A percentile compares a stretch with the other conserved stretches of the same genome.
Conservation (phyloP, 2,113 vertebrate species). For the Gobius niger region DNA sequence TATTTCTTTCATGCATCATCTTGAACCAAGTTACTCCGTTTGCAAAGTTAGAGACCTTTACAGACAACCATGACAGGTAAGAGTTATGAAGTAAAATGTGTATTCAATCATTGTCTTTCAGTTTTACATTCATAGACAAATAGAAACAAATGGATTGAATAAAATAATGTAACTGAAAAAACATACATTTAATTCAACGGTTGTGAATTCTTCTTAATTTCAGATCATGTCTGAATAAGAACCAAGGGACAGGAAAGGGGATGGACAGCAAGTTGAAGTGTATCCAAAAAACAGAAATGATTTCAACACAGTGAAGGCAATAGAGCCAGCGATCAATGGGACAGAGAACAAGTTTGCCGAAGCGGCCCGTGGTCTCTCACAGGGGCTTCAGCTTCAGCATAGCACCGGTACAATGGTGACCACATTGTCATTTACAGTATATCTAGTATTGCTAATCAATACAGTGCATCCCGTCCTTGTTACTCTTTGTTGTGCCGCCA, state of each 20-base stretch:
- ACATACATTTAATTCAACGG: slow-evolving; percentile 35
- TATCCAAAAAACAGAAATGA: slow-evolving; percentile 25
- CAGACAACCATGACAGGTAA: slow-evolving; percentile 20
- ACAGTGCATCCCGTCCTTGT: neutral
- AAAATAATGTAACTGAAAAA: slow-evolving; percentile 42
- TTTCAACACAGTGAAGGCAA: slow-evolving; percentile 32
- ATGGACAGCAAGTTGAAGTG: slow-evolving; percentile 11
- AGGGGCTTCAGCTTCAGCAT: slow-evolving; percentile 21
- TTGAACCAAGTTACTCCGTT: neutral
- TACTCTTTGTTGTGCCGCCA: slow-evolving; percentile 15
- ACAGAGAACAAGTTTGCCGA: slow-evolving; percentile 9
- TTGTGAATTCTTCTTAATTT: slow-evolving; percentile 26
- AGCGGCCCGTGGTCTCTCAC: slow-evolving; percentile 19
- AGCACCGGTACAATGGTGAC: slow-evolving; percentile 26
- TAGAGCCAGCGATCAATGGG: slow-evolving; percentile 14
- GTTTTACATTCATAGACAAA: slow-evolving; percentile 55
- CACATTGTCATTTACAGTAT: slow-evolving; percentile 21
- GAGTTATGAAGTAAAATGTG: slow-evolving; percentile 22
- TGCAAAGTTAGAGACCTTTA: neutral
- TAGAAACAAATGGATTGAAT: slow-evolving; percentile 39
- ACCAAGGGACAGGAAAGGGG: slow-evolving; percentile 3
- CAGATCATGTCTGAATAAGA: slow-evolving; percentile 17
- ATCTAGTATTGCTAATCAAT: slow-evolving; percentile 23
- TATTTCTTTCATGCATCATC: neutral
- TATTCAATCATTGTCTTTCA: slow-evolving; percentile 49